Conservation (phyloP, 2,797 vertebrate species). For the Benthosema pterotum region DNA sequence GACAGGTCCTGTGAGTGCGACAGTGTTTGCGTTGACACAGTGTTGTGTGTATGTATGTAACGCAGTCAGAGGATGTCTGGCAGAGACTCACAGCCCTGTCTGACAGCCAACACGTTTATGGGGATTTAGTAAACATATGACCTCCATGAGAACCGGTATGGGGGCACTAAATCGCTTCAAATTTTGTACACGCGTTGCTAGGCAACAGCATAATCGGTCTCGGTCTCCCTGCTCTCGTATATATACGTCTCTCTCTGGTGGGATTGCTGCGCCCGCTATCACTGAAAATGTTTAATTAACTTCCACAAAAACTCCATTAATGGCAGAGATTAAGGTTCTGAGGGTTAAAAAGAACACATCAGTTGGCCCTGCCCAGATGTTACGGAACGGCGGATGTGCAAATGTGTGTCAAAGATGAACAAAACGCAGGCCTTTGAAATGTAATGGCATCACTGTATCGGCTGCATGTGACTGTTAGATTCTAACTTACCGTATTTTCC, state of each 20-base stretch:
- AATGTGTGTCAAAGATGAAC: conserved; percentile 34
- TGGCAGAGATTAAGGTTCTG: conserved; percentile 66
- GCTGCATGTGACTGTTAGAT: conserved; percentile 3
- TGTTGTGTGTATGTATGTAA: conserved; percentile 2
- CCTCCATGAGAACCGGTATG: conserved; percentile 77
- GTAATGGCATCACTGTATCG: conserved; percentile 23
- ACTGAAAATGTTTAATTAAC: conserved; percentile 79
- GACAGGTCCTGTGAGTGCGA: conserved; percentile 31
- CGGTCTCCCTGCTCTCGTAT: conserved; percentile 61
- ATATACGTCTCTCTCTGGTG: conserved; percentile 66
- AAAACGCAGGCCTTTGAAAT: conserved; percentile 40
- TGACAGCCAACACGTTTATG: conserved; percentile 59
- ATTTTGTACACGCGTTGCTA: conserved; percentile 85
- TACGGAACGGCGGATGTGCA: conserved; percentile 10
- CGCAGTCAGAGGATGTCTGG: conserved; percentile 8
- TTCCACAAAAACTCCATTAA: conserved; percentile 80
- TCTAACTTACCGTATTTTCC: conserved; percentile 6
- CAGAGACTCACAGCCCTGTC: conserved; percentile 50
- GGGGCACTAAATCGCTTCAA: conserved; percentile 78
- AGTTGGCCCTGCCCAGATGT: conserved; percentile 30
- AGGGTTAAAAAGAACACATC: conserved; percentile 63
- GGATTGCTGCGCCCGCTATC: conserved; percentile 74
- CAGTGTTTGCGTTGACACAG: conserved; percentile 31
- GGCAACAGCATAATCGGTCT: conserved; percentile 83
- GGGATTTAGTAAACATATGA: conserved; percentile 77